Evolutionary conservation across 1,140 invertebrate genomes (phyloP), one percentile per base, ranked within the genome.

Genomic region (Adelges cooleyi): DNA sequence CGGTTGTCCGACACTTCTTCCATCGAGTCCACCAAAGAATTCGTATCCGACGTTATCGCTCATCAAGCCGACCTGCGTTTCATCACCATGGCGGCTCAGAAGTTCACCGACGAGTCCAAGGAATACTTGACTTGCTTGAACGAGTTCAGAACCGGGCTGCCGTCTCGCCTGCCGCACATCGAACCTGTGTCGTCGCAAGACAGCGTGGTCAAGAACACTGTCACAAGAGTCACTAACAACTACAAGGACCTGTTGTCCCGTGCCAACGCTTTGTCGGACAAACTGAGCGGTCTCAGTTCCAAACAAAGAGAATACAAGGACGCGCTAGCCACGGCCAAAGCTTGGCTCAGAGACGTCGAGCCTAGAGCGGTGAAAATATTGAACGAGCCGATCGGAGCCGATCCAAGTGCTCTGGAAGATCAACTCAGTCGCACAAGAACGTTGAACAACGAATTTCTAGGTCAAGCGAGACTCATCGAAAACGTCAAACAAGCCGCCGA

Each of bases 1-100:
- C 81, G 83, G 49, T 17, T 62, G 1, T n/a, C 56, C 2, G 73
- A 90, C 4, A 79, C 82, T 44, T 81, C 80, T 44, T 86, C 86
- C 69, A 81, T 82, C 0, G 87, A 92, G 66, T 82, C 82, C 11
- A 86, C 86, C 2, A 81, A 87, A 36, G 88, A 91, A 68, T 92
- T 97, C 75, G 85, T 92, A n/a, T 88, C 85, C 65, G 92, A 97
- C 75, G 90, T 96, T 0, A 92, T 95, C 70, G 86, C 90, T 2
- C 92, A 95, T 72, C 91, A 95, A 75, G 93, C 91, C 1, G 93
- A 97, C 77, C 76, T 95, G 2, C 79, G 92, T 23, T 96, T 95
- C 73, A 92, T 95, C 65, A 92, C 90, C 1, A 94, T 96, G 86
- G 85, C 90, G 1, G 90, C 90, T 0, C 91, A 95, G 76, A 95